A percentile compares a stretch with the other conserved stretches of the same genome.
phyloP scores from a whole-genome alignment of 2,797 vertebrate genomes.

The Oophaga sylvatica region DNA sequence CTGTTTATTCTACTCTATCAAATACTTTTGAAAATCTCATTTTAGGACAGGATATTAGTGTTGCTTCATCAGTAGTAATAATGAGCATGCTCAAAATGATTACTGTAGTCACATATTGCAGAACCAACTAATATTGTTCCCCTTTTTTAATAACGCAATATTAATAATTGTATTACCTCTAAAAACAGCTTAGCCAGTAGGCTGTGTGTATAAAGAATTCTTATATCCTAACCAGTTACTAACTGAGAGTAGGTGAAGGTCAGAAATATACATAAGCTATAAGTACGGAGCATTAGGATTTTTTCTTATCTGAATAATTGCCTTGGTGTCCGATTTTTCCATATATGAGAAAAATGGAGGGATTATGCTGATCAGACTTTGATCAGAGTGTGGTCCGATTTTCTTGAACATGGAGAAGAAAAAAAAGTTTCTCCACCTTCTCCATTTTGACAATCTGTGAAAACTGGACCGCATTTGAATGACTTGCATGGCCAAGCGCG shows the following conservation, averaged over 20 bases:
- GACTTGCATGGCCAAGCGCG: too few species aligned
- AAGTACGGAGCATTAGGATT: not conserved
- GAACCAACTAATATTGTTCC: not conserved
- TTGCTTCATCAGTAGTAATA: not conserved
- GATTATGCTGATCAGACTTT: too few species aligned
- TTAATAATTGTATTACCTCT: not conserved
- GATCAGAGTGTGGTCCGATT: too few species aligned
- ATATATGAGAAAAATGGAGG: too few species aligned
- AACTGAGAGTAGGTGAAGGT: not conserved
- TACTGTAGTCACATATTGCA: not conserved
- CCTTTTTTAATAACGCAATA: not conserved
- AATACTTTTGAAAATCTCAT: not conserved
- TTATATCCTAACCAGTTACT: not conserved
- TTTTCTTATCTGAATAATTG: not conserved
- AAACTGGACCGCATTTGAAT: too few species aligned
- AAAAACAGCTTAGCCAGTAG: not conserved
- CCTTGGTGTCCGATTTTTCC: too few species aligned
- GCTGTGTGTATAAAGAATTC: not conserved
- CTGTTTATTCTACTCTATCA: not conserved
- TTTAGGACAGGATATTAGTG: not conserved
- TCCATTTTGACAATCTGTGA: too few species aligned
- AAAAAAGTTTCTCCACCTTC: too few species aligned
- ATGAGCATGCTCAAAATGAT: not conserved
- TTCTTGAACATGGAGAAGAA: too few species aligned
- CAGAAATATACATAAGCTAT: not conserved